Evolutionary conservation across 2,113 vertebrate species (phyloP).

Genomic region (Xiphophorus couchianus): DNA sequence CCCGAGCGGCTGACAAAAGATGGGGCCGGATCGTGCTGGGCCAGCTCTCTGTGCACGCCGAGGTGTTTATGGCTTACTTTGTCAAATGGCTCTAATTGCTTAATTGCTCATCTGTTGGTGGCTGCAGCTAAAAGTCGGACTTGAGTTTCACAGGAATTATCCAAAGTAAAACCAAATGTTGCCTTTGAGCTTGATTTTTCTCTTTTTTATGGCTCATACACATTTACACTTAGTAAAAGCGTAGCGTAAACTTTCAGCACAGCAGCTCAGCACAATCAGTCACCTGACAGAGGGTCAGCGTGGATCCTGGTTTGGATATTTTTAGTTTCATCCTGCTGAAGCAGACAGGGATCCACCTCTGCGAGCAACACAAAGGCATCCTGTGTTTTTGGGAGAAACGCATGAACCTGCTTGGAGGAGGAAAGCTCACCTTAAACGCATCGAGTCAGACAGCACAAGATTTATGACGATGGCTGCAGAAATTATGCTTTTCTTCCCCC

Average conservation of each 20-base stretch:
- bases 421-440: slow-evolving; percentile 87
- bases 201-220: background rate
- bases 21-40: slow-evolving; percentile 53
- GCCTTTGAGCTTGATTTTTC: slow-evolving; percentile 11
- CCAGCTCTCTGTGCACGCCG: slow-evolving; percentile 60
- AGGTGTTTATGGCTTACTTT: slow-evolving; percentile 80
- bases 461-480: slow-evolving; percentile 95
- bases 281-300: background rate
- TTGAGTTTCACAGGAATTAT: slow-evolving; percentile 76
- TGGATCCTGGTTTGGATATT: background rate
- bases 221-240: background rate
- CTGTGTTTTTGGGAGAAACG: slow-evolving; percentile 95
- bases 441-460: slow-evolving; percentile 93
- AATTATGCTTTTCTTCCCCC: slow-evolving; percentile 95
- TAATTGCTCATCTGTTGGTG: slow-evolving; percentile 75
- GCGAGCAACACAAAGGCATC: slow-evolving; percentile 88
- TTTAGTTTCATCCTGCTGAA: background rate
- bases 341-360: background rate
- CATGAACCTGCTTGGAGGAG: slow-evolving; percentile 84
- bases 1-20: slow-evolving; percentile 69
- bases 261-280: background rate
- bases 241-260: background rate
- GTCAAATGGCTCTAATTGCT: slow-evolving; percentile 80
- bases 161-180: slow-evolving; percentile 84
- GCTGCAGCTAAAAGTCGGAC: slow-evolving; percentile 59